phyloP scores from a whole-genome alignment of 2,797 vertebrate genomes.

The Rhincodon typus region DNA sequence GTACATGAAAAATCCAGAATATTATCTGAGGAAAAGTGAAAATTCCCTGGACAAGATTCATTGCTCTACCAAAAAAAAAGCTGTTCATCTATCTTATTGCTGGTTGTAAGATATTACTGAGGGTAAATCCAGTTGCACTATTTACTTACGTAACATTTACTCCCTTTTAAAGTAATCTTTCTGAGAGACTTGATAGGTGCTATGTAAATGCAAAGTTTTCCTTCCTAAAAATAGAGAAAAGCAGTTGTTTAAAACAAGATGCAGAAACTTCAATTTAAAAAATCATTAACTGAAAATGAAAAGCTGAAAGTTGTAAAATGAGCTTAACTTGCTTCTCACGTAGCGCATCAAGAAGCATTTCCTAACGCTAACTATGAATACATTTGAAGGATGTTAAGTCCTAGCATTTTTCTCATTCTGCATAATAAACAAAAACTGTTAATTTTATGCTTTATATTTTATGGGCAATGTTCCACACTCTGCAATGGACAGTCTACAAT shows the following conservation, averaged over 20 bases:
- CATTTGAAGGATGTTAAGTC: background rate
- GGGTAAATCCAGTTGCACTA: background rate
- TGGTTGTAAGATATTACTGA: background rate
- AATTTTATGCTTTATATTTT: background rate
- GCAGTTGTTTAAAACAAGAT: background rate
- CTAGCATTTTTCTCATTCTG: background rate
- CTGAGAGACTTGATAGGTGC: background rate
- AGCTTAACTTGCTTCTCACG: background rate
- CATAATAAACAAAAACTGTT: background rate
- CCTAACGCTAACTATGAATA: background rate
- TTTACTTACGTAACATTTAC: background rate
- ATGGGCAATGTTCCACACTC: background rate
- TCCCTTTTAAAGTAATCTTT: background rate
- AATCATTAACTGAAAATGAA: background rate
- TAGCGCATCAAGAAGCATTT: no score
- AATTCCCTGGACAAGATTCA: background rate
- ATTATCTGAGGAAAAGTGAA: background rate
- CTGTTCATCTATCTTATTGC: background rate
- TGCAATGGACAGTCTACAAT: background rate
- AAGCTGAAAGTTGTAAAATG: background rate
- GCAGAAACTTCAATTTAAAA: background rate
- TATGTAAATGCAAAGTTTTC: background rate
- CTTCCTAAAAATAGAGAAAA: background rate
- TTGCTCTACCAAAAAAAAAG: background rate
- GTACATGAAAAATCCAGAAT: background rate